Evolutionary conservation across 2,797 vertebrate species (phyloP).

Genomic region (Halcyon chelicuti): DNA sequence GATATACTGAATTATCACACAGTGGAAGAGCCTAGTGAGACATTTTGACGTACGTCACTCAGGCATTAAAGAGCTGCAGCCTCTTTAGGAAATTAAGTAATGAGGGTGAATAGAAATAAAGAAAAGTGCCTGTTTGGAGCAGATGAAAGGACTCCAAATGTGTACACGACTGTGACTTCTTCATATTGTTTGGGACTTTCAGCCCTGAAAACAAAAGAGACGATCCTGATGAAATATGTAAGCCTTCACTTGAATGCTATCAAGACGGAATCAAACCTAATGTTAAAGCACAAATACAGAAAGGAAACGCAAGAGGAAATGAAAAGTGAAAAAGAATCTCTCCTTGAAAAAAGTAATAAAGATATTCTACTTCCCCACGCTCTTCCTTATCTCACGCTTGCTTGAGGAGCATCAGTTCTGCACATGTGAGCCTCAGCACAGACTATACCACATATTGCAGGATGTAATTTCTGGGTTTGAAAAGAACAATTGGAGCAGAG

Average conservation of each 20-base stretch:
- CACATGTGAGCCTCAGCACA: not conserved
- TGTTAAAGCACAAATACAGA: conserved; percentile 35
- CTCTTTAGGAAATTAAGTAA: conserved; percentile 54
- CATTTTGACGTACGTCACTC: conserved; percentile 2
- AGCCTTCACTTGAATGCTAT: conserved; percentile 21
- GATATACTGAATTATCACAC: conserved; percentile 60
- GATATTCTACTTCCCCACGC: not conserved
- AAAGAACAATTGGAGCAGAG: not conserved
- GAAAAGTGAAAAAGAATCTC: conserved; percentile 14
- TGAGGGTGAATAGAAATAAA: conserved; percentile 41
- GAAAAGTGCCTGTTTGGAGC: not conserved
- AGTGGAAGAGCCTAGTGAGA: conserved; percentile 45
- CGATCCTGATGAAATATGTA: not conserved
- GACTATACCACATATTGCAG: not conserved
- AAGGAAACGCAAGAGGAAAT: conserved; percentile 36
- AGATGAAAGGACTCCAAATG: conserved; percentile 32
- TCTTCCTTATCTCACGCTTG: conserved; percentile 1
- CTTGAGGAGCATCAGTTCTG: not conserved
- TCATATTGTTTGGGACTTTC: conserved; percentile 27
- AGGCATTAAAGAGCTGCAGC: not conserved
- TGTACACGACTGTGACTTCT: not conserved
- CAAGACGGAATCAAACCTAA: conserved; percentile 26
- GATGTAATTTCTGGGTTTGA: conserved; percentile 35
- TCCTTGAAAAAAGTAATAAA: conserved; percentile 17
- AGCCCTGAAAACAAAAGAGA: conserved; percentile 31